phyloP scores from a whole-genome alignment of 2,888 invertebrate genomes.

The Drosophila monieri region DNA sequence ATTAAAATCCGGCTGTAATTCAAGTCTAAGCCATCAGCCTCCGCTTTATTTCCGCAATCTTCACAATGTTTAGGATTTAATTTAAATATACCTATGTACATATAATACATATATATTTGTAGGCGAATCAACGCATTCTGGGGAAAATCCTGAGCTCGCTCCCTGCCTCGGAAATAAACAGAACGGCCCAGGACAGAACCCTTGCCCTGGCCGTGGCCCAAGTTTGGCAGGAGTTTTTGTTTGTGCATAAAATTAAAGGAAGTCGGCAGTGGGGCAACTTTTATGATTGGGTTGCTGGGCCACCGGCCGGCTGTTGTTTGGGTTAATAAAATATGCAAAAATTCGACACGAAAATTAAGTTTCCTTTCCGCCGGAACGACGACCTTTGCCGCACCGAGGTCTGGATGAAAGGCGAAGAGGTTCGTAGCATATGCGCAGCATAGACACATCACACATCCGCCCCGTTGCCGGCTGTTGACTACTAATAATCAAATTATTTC shows the following conservation, averaged over 20 bases:
- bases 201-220: conserved; percentile 21
- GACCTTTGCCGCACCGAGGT: conserved; percentile 16
- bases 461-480: conserved; percentile 13
- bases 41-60: conserved; percentile 28
- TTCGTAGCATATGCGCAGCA: conserved; percentile 27
- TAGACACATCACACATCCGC: conserved; percentile 41
- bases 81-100: conserved; percentile 61
- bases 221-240: conserved; percentile 67
- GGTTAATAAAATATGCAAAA: conserved; percentile 77
- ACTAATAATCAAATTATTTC: conserved; percentile 70
- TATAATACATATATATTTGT: conserved; percentile 9
- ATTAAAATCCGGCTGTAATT: conserved; percentile 43
- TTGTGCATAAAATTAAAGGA: conserved; percentile 74
- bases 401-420: conserved; percentile 11
- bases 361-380: conserved; percentile 44
- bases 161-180: conserved; percentile 37
- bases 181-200: conserved; percentile 25
- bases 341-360: conserved; percentile 70
- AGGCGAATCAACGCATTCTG: conserved; percentile 18
- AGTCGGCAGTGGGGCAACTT: conserved; percentile 56
- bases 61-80: conserved; percentile 64
- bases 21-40: conserved; percentile 8
- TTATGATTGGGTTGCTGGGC: conserved; percentile 73
- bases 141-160: conserved; percentile 42
- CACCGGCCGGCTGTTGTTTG: conserved; percentile 63